Evolutionary conservation across 1,140 invertebrate species (phyloP), one percentile per base, ranked within the genome.

Genomic region (Antheraea mylitta): DNA sequence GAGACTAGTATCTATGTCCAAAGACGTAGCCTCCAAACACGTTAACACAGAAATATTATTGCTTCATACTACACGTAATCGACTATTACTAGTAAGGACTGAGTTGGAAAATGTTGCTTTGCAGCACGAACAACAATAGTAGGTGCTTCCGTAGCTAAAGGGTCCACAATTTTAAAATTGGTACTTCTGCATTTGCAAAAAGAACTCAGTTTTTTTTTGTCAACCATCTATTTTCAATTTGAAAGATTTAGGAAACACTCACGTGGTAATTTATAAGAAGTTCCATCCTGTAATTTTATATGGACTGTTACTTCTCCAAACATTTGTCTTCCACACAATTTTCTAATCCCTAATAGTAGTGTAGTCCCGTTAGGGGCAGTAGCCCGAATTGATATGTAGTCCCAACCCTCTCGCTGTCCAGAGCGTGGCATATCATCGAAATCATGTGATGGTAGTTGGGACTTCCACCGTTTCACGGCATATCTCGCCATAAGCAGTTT

Each of bases 201-300:
- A 1, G 22, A 30, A 30, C 4, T 30, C 4, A 30, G 22, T 30
- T 30, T 30, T 30, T 30, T 2, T 30, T 4, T 30, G 22, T 30
- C 22, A 30, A 30, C 1, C 22, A 30, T 30, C 4, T 30, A 30
- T 30, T 1, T 30, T 30, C 22, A 30, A 4, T 30, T 30, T 30
- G 22, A 30, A 30, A 30, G 22, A 16, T 19, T 16, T 10, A 30
- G 7, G 11, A 60, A 69, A 45, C 42, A 87, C 86, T 81, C 86
- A 94, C 94, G 87, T 30, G 92, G 91, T 48, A 94, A 79, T 68
- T 87, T 88, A 61, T 93, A 94, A 6, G 75, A 72, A 36, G 76
- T 88, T 18, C 93, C 93, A 80, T 94, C 90, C 13, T 81, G 66
- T 64, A 94, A 77, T 48, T 84, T 90, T 11, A 94, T 74, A 61